These are phyloP conservation scores for Aleiodes leptofemur DNA, from an alignment of 2,888 invertebrate genomes.

Conservation along the genomic window DNA sequence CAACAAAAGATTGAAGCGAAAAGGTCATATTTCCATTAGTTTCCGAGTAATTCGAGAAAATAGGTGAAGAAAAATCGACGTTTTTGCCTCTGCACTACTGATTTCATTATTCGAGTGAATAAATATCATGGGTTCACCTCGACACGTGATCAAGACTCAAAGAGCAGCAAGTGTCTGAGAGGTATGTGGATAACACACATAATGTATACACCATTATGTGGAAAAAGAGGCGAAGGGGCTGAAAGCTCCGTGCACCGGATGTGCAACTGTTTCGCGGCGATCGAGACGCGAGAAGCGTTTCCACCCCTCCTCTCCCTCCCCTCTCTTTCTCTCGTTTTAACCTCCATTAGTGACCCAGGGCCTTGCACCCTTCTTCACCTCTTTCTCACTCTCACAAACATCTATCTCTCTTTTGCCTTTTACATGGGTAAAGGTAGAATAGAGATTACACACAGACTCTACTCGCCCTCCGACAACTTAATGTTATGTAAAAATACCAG, in stretches of 20 bases:
- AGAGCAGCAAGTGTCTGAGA: constrained; percentile 18
- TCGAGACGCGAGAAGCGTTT: constrained; percentile 47
- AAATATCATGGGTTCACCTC: constrained; percentile 9
- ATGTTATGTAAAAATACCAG: constrained; percentile 72
- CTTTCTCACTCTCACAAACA: constrained; percentile 26
- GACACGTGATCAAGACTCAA: constrained; percentile 34
- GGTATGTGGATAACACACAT: constrained; percentile 10
- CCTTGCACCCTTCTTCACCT: constrained; percentile 28
- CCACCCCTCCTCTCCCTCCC: constrained; percentile 41
- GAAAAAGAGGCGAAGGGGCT: constrained; percentile 19
- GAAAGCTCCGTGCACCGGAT: constrained; percentile 49
- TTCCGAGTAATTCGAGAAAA: no score
- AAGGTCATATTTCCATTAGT: no score
- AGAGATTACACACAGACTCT: constrained; percentile 9
- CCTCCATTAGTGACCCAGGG: constrained; percentile 68
- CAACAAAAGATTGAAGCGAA: no score
- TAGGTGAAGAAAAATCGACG: no score
- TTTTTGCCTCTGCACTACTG: no score
- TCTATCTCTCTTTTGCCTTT: constrained; percentile 19
- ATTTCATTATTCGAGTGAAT: neutral
- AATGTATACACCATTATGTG: constrained; percentile 12
- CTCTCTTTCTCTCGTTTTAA: constrained; percentile 65
- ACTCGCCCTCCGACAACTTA: constrained; percentile 58
- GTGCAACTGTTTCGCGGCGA: constrained; percentile 47
- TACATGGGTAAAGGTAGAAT: neutral